A percentile compares a stretch with the other conserved stretches of the same genome.
These are phyloP conservation scores for Pseudoatta argentina DNA, from an alignment of 1,140 invertebrate genomes.

Conservation along the genomic window DNA sequence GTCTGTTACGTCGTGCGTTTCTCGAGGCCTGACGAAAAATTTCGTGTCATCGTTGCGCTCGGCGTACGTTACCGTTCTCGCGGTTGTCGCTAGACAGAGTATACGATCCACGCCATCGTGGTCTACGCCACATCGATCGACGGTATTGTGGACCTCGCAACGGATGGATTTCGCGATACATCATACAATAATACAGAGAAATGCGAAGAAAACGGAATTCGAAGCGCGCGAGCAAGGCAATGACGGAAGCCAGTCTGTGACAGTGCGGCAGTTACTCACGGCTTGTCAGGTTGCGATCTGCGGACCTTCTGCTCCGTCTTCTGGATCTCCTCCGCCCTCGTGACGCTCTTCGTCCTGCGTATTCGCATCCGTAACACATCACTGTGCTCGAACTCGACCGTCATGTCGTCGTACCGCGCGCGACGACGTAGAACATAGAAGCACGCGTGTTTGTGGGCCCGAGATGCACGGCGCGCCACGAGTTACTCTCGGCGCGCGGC, in stretches of 20 bases:
- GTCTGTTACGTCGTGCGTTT: slow-evolving; percentile 16
- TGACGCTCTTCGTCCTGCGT: slow-evolving; percentile 89
- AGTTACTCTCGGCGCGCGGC: slow-evolving; percentile 13
- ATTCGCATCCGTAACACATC: slow-evolving; percentile 77
- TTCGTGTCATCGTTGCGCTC: slow-evolving; percentile 14
- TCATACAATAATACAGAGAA: not conserved
- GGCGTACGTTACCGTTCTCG: not conserved
- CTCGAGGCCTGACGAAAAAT: slow-evolving; percentile 42
- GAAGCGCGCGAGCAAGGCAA: not conserved
- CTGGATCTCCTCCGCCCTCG: slow-evolving; percentile 94
- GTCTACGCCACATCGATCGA: not conserved
- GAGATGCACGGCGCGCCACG: slow-evolving; percentile 1
- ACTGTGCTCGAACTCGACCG: slow-evolving; percentile 76
- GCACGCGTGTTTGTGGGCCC: slow-evolving; percentile 20
- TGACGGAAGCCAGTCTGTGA: not conserved
- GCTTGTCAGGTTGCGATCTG: slow-evolving; percentile 94
- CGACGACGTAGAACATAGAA: slow-evolving; percentile 23
- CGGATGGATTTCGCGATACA: not conserved
- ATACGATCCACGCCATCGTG: too few relatives aligned
- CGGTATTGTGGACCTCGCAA: not conserved
- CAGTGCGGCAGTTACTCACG: slow-evolving; percentile 89
- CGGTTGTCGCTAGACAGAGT: not conserved
- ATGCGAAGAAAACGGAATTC: too few relatives aligned
- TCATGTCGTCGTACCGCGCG: slow-evolving; percentile 62
- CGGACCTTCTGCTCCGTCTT: slow-evolving; percentile 92